These are phyloP conservation scores for Blastobasis lacticolella DNA, from an alignment of 2,888 invertebrate species.

Conservation along the genomic window DNA sequence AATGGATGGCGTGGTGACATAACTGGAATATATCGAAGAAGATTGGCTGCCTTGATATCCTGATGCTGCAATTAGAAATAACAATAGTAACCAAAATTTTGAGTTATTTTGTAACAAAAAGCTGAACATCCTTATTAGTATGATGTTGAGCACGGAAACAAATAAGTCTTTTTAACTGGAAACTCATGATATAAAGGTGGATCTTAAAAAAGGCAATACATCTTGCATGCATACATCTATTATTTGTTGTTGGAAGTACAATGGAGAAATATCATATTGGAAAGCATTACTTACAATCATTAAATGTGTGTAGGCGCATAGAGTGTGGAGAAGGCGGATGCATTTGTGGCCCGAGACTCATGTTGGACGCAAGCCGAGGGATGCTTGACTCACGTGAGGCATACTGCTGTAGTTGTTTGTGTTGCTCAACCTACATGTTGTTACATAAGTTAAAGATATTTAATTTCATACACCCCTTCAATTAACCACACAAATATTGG, in stretches of 20 bases:
- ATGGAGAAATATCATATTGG: too few relatives aligned
- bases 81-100: not conserved
- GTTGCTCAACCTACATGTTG: conserved; percentile 52
- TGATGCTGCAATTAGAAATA: not conserved
- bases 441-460: too few relatives aligned
- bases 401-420: conserved; percentile 65
- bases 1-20: conserved; percentile 66
- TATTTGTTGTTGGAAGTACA: not conserved
- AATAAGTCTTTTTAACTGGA: too few relatives aligned
- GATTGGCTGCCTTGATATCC: conserved; percentile 36
- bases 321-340: conserved; percentile 61
- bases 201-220: too few relatives aligned
- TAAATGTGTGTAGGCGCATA: conserved; percentile 52
- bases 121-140: too few relatives aligned
- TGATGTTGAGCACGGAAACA: too few relatives aligned
- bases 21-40: conserved; percentile 67
- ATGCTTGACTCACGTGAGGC: conserved; percentile 63
- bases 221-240: too few relatives aligned
- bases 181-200: too few relatives aligned
- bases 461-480: too few relatives aligned
- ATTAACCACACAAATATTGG: too few relatives aligned
- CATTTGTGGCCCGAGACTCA: conserved; percentile 54
- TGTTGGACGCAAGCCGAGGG: conserved; percentile 55
- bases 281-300: conserved; percentile 43
- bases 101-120: too few relatives aligned